Conservation (phyloP, 1,140 invertebrate species). For the Acromyrmex echinatior region DNA sequence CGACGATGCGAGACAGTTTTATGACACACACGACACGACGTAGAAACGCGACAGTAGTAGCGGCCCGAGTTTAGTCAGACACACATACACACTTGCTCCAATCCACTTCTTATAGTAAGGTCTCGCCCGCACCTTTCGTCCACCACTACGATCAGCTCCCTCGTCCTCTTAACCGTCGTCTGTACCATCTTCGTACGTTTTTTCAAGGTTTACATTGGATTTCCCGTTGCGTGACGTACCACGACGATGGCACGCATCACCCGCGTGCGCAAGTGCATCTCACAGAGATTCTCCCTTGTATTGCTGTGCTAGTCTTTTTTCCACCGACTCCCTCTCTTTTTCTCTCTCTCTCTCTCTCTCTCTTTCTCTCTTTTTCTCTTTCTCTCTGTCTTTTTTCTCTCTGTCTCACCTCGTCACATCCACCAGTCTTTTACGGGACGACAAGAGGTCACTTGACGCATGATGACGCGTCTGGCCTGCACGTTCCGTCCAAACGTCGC, state of each 20-base stretch:
- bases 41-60: conserved; percentile 42
- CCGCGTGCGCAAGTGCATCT: conserved; percentile 47
- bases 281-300: conserved; percentile 45
- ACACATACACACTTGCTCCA: conserved; percentile 74
- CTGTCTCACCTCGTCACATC: conserved; percentile 62
- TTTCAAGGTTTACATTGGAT: conserved; percentile 86
- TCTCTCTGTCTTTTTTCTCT: conserved; percentile 66
- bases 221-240: conserved; percentile 70
- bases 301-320: conserved; percentile 54
- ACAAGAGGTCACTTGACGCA: conserved; percentile 29
- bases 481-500: conserved; percentile 24
- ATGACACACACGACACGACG: conserved; percentile 35
- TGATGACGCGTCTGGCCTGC: not conserved
- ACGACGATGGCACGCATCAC: conserved; percentile 53
- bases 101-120: conserved; percentile 87
- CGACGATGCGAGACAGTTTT: conserved; percentile 60
- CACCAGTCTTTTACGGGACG: conserved; percentile 16
- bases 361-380: conserved; percentile 45
- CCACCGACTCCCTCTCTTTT: conserved; percentile 37
- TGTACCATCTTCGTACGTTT: conserved; percentile 63
- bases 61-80: conserved; percentile 75
- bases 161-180: not conserved
- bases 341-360: conserved; percentile 37
- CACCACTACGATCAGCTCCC: not conserved
- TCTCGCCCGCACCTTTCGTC: conserved; percentile 55